Evolutionary conservation across 2,113 vertebrate genomes (phyloP).

Genomic region (Lampris incognitus): DNA sequence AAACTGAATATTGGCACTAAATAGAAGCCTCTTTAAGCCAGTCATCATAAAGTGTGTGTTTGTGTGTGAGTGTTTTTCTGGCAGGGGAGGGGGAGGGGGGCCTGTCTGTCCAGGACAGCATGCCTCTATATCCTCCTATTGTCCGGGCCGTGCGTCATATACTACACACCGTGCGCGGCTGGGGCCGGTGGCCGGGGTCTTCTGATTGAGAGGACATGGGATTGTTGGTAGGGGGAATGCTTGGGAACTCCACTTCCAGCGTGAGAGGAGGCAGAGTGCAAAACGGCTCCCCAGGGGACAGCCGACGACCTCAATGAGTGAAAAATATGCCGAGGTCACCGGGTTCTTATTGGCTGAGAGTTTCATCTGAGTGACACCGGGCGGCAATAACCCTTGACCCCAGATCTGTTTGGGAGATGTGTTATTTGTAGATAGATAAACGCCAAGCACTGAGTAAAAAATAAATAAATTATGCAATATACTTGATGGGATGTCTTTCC

Average conservation of each 20-base stretch:
- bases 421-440: slow-evolving; percentile 68
- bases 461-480: not conserved
- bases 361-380: slow-evolving; percentile 86
- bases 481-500: too few species aligned
- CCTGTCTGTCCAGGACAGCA: slow-evolving; percentile 87
- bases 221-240: slow-evolving; percentile 93
- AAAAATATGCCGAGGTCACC: slow-evolving; percentile 95
- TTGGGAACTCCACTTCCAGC: slow-evolving; percentile 94
- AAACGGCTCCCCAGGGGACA: slow-evolving; percentile 89
- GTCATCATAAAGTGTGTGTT: slow-evolving; percentile 4
- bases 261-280: slow-evolving; percentile 92
- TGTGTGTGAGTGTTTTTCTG: too few species aligned
- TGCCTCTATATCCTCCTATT: slow-evolving; percentile 98
- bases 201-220: slow-evolving; percentile 89
- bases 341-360: slow-evolving; percentile 83
- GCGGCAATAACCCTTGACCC: slow-evolving; percentile 79
- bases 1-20: slow-evolving; percentile 56
- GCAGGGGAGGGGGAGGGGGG: slow-evolving; percentile 72
- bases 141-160: slow-evolving; percentile 94
- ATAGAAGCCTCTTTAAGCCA: slow-evolving; percentile 38
- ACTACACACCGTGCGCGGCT: slow-evolving; percentile 80
- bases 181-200: slow-evolving; percentile 74
- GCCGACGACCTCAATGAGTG: slow-evolving; percentile 90
- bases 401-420: slow-evolving; percentile 34
- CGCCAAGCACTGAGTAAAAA: slow-evolving; percentile 60